Evolutionary conservation across 2,113 vertebrate genomes (phyloP).

Genomic region (Urocolius indicus): DNA sequence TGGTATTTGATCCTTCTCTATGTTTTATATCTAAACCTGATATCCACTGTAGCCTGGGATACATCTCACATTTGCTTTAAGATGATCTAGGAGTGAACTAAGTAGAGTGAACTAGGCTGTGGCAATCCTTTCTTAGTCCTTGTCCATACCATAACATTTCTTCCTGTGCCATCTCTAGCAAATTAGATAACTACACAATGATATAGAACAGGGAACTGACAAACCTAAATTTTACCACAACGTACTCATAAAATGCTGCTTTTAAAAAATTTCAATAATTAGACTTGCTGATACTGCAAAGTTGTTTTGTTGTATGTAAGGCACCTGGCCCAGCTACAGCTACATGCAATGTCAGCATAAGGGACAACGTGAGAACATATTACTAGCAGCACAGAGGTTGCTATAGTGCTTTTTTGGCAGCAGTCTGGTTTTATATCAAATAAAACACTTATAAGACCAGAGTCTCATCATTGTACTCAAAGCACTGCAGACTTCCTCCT

Average conservation of each 20-base stretch:
- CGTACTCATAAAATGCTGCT: not conserved
- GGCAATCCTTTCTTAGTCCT: not conserved
- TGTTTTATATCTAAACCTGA: not conserved
- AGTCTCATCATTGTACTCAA: not conserved
- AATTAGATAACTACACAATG: not conserved
- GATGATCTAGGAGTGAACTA: not conserved
- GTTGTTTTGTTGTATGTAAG: not conserved
- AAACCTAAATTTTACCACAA: not conserved
- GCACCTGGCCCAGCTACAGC: not conserved
- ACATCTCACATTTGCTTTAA: not conserved
- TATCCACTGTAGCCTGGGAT: not conserved
- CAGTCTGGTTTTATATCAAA: not conserved
- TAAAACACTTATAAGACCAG: not conserved
- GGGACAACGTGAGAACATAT: not conserved
- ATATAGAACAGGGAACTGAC: not conserved
- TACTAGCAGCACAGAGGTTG: not conserved
- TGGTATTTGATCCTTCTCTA: not conserved
- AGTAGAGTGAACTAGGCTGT: not conserved
- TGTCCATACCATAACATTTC: not conserved
- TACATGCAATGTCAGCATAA: not conserved
- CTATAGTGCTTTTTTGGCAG: not conserved
- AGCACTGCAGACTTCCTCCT: not conserved
- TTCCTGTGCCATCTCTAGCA: not conserved
- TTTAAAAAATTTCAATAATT: not conserved
- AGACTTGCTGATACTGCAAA: not conserved